Percentiles rank a stretch among this genome's conserved stretches.
These are phyloP conservation scores for Schizothorax lantsangensis DNA, from an alignment of 2,797 vertebrate species.

Conservation along the genomic window DNA sequence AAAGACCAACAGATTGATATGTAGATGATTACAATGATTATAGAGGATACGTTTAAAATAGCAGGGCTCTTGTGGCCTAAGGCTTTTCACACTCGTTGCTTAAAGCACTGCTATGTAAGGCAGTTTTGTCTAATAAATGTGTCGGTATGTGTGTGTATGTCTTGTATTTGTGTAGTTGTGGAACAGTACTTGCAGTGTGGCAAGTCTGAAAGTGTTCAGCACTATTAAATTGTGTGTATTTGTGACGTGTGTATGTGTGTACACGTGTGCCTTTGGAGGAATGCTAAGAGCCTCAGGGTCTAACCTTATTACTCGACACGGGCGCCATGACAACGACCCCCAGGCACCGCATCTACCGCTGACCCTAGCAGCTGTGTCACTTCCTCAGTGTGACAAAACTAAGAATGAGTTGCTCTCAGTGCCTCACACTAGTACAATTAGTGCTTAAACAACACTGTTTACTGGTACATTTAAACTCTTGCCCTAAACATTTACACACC, in stretches of 20 bases:
- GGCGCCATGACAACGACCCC: slow-evolving; percentile 74
- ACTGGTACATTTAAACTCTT: slow-evolving; percentile 32
- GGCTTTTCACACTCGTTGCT: slow-evolving; percentile 39
- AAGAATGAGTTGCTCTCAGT: slow-evolving; percentile 30
- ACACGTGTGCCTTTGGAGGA: slow-evolving; percentile 57
- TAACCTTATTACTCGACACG: slow-evolving; percentile 64
- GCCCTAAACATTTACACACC: not conserved
- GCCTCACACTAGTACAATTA: slow-evolving; percentile 45
- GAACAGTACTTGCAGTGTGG: slow-evolving; percentile 44
- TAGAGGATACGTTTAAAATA: slow-evolving; percentile 59
- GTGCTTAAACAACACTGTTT: slow-evolving; percentile 47
- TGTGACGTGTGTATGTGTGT: slow-evolving; percentile 60
- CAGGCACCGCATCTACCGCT: slow-evolving; percentile 70
- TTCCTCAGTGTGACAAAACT: slow-evolving; percentile 76
- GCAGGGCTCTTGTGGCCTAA: slow-evolving; percentile 41
- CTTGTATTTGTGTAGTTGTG: slow-evolving; percentile 56
- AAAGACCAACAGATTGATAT: slow-evolving; percentile 76
- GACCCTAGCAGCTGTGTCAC: slow-evolving; percentile 84
- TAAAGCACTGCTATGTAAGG: slow-evolving; percentile 9
- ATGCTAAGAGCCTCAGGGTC: slow-evolving; percentile 48
- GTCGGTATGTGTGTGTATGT: slow-evolving; percentile 17
- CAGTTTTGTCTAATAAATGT: slow-evolving; percentile 16
- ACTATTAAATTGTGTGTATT: slow-evolving; percentile 36
- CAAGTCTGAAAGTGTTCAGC: slow-evolving; percentile 28
- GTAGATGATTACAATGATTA: slow-evolving; percentile 78